These are phyloP conservation scores for Teleopsis dalmanni DNA, from an alignment of 1,140 invertebrate genomes.

Conservation along the genomic window DNA sequence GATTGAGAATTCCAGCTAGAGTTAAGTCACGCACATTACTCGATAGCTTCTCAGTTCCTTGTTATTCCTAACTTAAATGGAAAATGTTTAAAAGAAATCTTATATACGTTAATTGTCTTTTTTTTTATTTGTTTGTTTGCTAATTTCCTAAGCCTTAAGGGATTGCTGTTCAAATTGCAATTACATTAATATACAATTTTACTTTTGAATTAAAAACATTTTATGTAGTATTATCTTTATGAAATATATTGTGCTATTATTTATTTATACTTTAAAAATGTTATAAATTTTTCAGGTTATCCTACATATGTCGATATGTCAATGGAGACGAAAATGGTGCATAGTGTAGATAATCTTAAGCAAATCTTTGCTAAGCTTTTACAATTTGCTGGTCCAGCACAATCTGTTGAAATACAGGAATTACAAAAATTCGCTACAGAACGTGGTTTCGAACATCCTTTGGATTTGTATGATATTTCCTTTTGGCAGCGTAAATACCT, in stretches of 20 bases:
- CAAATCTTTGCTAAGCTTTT: conserved; percentile 63
- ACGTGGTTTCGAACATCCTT: conserved; percentile 59
- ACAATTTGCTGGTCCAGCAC: conserved; percentile 59
- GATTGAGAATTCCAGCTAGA: no score
- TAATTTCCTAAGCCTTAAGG: no score
- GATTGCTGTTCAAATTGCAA: no score
- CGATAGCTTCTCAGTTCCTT: no score
- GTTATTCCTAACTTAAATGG: no score
- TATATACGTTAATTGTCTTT: no score
- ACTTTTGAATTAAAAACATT: background rate
- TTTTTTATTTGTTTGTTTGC: no score
- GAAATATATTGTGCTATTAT: background rate
- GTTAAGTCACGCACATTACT: no score
- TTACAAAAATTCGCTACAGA: conserved; percentile 69
- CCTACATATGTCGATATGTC: conserved; percentile 74
- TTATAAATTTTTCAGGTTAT: conserved; percentile 48
- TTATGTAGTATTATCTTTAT: background rate
- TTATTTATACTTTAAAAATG: background rate
- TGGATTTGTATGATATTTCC: conserved; percentile 78
- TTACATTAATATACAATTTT: no score
- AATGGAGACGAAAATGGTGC: conserved; percentile 93
- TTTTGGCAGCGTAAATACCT: conserved; percentile 76
- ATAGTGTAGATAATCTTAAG: conserved; percentile 68
- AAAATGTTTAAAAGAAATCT: no score
- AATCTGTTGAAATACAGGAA: conserved; percentile 65